Evolutionary conservation across 2,888 invertebrate genomes (phyloP).

Genomic region (Augiades crinisus): DNA sequence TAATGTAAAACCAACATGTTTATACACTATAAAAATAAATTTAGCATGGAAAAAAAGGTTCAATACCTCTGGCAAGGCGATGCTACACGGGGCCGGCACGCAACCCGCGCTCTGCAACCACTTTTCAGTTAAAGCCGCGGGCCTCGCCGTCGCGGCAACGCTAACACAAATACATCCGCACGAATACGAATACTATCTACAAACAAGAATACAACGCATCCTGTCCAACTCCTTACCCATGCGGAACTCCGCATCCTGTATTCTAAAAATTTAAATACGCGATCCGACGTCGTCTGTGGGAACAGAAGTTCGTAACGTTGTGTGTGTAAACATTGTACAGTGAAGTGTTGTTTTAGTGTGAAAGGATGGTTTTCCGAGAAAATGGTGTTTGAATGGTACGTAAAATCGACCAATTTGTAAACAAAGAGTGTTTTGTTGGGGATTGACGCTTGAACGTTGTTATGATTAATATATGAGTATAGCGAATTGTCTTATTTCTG

Average conservation of each 20-base stretch:
- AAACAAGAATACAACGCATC: not conserved
- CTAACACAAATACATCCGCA: slow-evolving; percentile 28
- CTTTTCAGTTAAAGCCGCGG: slow-evolving; percentile 71
- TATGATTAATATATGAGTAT: too few species aligned
- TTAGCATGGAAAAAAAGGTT: slow-evolving; percentile 48
- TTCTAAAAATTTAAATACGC: not conserved
- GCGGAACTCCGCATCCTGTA: too few species aligned
- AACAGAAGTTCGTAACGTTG: not conserved
- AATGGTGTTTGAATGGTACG: slow-evolving; percentile 22
- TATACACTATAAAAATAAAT: too few species aligned
- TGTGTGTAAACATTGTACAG: not conserved
- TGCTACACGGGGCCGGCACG: slow-evolving; percentile 49
- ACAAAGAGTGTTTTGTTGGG: not conserved
- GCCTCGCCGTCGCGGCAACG: slow-evolving; percentile 53
- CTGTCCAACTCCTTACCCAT: not conserved
- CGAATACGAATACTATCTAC: not conserved
- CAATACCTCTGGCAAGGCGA: slow-evolving; percentile 52
- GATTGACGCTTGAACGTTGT: too few species aligned
- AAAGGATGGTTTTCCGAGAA: slow-evolving; percentile 2
- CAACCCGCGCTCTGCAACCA: slow-evolving; percentile 64
- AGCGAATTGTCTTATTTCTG: too few species aligned
- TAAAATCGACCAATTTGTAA: not conserved
- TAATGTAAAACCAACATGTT: slow-evolving; percentile 27
- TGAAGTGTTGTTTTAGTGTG: slow-evolving; percentile 17
- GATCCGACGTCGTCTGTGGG: not conserved